These are phyloP conservation scores for Channa striata DNA, from an alignment of 2,797 vertebrate species.

Conservation along the genomic window DNA sequence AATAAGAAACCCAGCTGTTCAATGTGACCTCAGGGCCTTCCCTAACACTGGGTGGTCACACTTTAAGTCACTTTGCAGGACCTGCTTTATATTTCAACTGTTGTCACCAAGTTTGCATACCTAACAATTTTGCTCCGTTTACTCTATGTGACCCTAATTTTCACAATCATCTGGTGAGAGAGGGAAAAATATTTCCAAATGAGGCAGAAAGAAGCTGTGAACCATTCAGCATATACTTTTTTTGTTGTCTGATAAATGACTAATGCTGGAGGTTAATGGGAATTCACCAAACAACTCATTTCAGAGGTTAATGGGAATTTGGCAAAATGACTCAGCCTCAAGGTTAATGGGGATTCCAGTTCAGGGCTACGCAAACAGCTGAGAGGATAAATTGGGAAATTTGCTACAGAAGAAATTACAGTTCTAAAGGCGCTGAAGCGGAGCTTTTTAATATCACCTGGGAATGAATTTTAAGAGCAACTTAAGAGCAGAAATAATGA, in stretches of 20 bases:
- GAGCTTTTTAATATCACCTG: slow-evolving; percentile 51
- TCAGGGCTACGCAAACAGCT: slow-evolving; percentile 51
- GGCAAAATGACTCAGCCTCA: slow-evolving; percentile 49
- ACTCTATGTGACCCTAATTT: slow-evolving; percentile 21
- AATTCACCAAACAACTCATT: slow-evolving; percentile 49
- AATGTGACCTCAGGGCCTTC: background rate
- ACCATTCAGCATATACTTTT: background rate
- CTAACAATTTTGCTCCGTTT: slow-evolving; percentile 3
- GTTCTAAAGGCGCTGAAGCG: slow-evolving; percentile 46
- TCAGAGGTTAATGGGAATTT: slow-evolving; percentile 61
- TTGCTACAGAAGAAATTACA: slow-evolving; percentile 59
- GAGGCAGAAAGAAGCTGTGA: slow-evolving; percentile 34
- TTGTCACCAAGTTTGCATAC: background rate
- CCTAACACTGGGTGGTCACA: background rate
- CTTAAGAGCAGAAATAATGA: slow-evolving; percentile 41
- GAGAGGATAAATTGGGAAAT: slow-evolving; percentile 59
- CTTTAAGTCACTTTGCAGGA: background rate
- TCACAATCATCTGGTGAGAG: background rate
- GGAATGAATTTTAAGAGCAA: slow-evolving; percentile 45
- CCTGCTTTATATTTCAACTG: background rate
- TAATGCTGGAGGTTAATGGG: slow-evolving; percentile 52
- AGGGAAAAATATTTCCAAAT: slow-evolving; percentile 12
- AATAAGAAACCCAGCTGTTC: background rate
- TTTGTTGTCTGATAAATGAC: slow-evolving; percentile 49
- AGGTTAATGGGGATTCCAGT: slow-evolving; percentile 72